phyloP scores from a whole-genome alignment of 2,888 invertebrate genomes.

The Lampropteryx suffumata region DNA sequence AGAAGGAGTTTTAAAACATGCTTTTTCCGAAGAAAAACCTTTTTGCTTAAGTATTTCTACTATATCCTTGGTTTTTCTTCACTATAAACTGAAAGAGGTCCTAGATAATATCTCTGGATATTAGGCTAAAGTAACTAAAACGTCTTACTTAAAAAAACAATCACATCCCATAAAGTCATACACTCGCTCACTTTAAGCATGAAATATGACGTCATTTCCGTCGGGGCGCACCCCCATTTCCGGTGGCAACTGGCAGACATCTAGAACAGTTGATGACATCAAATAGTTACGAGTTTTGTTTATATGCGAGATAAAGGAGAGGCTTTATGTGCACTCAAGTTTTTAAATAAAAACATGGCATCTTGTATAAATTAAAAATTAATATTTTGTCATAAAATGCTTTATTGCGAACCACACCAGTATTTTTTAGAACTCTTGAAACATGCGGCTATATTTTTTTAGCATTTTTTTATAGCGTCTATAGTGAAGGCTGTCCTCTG shows the following conservation, averaged over 20 bases:
- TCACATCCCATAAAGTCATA: slow-evolving; percentile 39
- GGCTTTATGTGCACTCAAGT: slow-evolving; percentile 5
- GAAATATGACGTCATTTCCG: slow-evolving; percentile 47
- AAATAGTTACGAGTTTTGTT: slow-evolving; percentile 30
- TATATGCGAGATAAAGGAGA: slow-evolving; percentile 12
- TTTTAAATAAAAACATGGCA: not conserved
- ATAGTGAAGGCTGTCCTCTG: too few relatives aligned
- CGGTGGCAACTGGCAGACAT: slow-evolving; percentile 34
- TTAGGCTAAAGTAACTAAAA: slow-evolving; percentile 15
- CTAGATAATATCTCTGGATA: slow-evolving; percentile 12
- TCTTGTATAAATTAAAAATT: not conserved
- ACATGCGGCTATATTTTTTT: not conserved
- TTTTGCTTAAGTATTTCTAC: too few relatives aligned
- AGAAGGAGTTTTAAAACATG: too few relatives aligned
- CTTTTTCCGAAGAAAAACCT: too few relatives aligned
- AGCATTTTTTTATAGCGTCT: too few relatives aligned
- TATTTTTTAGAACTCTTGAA: too few relatives aligned
- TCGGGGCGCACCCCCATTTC: slow-evolving; percentile 38
- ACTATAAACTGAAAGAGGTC: too few relatives aligned
- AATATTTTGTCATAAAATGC: not conserved
- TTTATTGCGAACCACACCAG: not conserved
- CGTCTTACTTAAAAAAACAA: slow-evolving; percentile 33
- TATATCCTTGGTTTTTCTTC: too few relatives aligned
- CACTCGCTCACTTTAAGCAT: slow-evolving; percentile 34
- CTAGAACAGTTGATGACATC: slow-evolving; percentile 33